Evolutionary conservation across 2,888 invertebrate species (phyloP).

Genomic region (Acleris emargana): DNA sequence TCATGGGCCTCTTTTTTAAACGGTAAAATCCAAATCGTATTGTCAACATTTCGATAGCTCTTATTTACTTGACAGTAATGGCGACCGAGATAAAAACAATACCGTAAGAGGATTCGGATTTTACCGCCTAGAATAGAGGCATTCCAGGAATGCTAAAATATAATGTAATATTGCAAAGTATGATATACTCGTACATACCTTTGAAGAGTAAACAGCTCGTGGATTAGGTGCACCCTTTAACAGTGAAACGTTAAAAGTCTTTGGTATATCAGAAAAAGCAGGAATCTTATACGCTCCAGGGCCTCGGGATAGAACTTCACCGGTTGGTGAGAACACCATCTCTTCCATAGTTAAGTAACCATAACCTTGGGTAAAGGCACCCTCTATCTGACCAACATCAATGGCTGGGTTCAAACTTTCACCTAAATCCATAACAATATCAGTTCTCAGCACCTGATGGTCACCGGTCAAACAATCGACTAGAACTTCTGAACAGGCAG

Average conservation of each 20-base stretch:
- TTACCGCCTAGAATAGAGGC: too few species aligned
- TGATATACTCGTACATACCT: constrained; percentile 78
- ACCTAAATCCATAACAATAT: constrained; percentile 96
- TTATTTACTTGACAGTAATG: too few species aligned
- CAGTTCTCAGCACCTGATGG: constrained; percentile 90
- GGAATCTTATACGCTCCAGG: constrained; percentile 95
- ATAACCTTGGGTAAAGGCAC: constrained; percentile 94
- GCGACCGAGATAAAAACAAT: too few species aligned
- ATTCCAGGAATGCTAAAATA: too few species aligned
- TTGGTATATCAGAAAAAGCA: constrained; percentile 91
- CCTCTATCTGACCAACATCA: constrained; percentile 95
- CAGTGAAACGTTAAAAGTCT: constrained; percentile 92
- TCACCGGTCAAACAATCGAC: constrained; percentile 94
- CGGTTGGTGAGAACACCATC: constrained; percentile 88
- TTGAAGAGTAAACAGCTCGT: constrained; percentile 94
- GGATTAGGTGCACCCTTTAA: constrained; percentile 92
- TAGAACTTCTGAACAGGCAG: constrained; percentile 92
- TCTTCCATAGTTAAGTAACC: constrained; percentile 93
- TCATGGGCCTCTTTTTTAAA: too few species aligned
- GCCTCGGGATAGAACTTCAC: constrained; percentile 88
- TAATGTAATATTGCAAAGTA: too few species aligned
- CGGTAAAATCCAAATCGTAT: too few species aligned
- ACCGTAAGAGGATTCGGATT: too few species aligned
- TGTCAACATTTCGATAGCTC: too few species aligned
- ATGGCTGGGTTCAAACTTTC: constrained; percentile 95